Base-by-base conservation (phyloP, 2,113 vertebrate species). In the Lipotes vexillifer region DNA sequence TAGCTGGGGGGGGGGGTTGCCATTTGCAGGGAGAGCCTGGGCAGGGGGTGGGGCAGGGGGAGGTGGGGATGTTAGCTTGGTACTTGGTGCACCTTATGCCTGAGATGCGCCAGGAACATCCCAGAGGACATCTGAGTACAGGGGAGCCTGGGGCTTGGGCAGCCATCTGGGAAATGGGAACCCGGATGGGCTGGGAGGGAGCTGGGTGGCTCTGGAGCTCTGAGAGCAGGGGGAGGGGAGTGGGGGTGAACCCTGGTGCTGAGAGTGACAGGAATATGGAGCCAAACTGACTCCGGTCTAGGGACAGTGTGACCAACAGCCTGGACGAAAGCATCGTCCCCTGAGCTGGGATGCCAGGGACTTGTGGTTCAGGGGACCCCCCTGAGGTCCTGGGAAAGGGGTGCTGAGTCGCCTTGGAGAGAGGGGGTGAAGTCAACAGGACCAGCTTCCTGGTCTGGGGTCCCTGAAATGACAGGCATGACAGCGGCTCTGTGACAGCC, bases 221-320 rank as follows among this genome's bases (percentile, higher is more conserved):
- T 18, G 65, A 5, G 27, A 1, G 33, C 9, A 5, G 65, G 0
- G 38, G 2, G 23, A 49, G 14, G 20, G 3, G 55, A n/a, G 21
- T 36, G 0, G 0, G 20, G 41, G 17, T 18, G 82, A 46, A 14
- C 7, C 31, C 44, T 12, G 23, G 31, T 1, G 4, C 38, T 17
- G 63, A 15, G 72, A 11, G 8, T 23, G 59, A 38, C 10, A 55
- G 46, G 6, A 33, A 12, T 57, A 49, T 2, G 2, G 14, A 52
- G 27, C 41, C n/a, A 18, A 31, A 14, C 14, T 6, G 38, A n/a
- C 65, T 55, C n/a, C 66, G 33, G 44, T 17, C 68, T 10, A 5
- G 10, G 71, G 18, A 49, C 12, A 1, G 11, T 6, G 52, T 15
- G 63, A 2, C 20, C 14, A 0, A 3, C 5, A 2, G 52, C n/a